Base-by-base conservation (phyloP, 2,113 vertebrate genomes). In the Phoxinus phoxinus region DNA sequence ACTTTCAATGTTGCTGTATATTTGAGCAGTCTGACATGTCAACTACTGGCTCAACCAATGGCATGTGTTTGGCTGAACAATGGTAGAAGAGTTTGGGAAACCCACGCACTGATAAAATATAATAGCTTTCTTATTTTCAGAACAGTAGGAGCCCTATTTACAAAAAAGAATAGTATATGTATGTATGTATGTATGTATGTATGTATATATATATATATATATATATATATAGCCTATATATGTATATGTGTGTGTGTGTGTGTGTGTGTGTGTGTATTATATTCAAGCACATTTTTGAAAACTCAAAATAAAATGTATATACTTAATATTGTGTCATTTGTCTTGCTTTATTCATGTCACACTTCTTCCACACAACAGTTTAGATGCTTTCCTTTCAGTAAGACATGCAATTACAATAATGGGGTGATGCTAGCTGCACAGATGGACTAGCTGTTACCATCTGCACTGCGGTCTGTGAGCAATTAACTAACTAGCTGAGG, bases 401-500 rank as follows among this genome's bases (percentile, higher is more conserved):
- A 59, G 76, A 79, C 78, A 65, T 44, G 56, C 17, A 65, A 81
- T 81, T 65, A 81, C 37, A 63, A 76, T 53, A 53, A 76, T 12
- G 25, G 48, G 27, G 44, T 53, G 27, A 76, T 32, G 74, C 46
- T 76, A 76, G 74, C 25, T 51, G 61, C 61, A 81, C 80, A 81
- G 80, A 81, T 69, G 80, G 80, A 32, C 19, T 32, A 30, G 61
- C 80, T 69, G 59, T 69, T 51, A 32, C 80, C 80, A 81, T 81
- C 80, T 48, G 44, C 61, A 67, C 37, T 32, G 44, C 4, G 25
- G 79, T 48, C 79, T 81, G 35, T 11, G 27, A 81, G 59, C 61
- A 81, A 67, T 81, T 48, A 81, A 32, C 61, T 81, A 81, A 81
- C 80, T 81, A 81, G 44, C 61, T 51, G 63, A 76, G 74, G 74